Evolutionary conservation across 2,797 vertebrate genomes (phyloP).

Genomic region (Lagorchestes hirsutus): DNA sequence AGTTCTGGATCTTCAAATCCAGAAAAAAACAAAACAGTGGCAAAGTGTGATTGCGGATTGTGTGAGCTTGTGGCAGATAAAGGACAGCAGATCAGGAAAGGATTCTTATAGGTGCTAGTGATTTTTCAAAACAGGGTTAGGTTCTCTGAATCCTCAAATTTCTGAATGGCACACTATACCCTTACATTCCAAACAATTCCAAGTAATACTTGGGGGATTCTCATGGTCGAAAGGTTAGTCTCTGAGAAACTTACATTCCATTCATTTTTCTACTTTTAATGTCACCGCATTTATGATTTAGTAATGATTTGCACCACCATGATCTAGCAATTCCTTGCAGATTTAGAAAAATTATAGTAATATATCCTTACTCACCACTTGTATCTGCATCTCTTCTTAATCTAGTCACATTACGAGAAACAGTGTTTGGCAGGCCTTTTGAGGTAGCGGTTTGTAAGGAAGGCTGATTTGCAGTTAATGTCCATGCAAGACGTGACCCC

Average conservation of each 20-base stretch:
- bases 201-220: not conserved
- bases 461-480: slow-evolving; percentile 89
- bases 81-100: not conserved
- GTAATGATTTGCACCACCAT: not conserved
- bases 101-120: not conserved
- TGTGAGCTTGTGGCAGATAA: not conserved
- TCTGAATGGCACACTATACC: not conserved
- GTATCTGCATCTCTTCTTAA: slow-evolving; percentile 90
- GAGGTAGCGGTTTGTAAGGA: slow-evolving; percentile 88
- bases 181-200: not conserved
- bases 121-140: not conserved
- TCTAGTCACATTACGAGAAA: slow-evolving; percentile 85
- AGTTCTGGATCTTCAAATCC: not conserved
- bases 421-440: slow-evolving; percentile 87
- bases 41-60: not conserved
- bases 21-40: not conserved
- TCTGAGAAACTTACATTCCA: not conserved
- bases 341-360: slow-evolving; percentile 25
- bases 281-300: not conserved
- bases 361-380: slow-evolving; percentile 82
- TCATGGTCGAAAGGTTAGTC: not conserved
- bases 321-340: not conserved
- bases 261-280: not conserved
- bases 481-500: slow-evolving; percentile 95
- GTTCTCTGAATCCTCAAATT: not conserved